Conservation (phyloP, 2,888 invertebrate genomes). For the Conchocele bisecta region DNA sequence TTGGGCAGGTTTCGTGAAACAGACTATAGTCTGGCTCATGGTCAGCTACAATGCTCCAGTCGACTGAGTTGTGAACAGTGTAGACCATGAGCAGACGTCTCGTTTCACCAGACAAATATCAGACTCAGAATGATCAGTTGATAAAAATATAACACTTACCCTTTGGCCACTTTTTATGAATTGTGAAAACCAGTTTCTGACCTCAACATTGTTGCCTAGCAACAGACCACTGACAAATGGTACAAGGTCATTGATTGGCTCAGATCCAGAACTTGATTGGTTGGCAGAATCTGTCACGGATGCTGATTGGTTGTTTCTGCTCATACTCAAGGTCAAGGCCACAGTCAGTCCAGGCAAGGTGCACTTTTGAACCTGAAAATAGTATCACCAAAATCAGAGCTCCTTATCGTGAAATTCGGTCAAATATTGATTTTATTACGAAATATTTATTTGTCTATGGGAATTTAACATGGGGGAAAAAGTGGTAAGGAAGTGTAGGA, state of each 20-base stretch:
- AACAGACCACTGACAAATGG: conserved; percentile 94
- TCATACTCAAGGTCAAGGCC: conserved; percentile 88
- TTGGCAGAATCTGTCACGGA: not conserved
- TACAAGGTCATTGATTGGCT: conserved; percentile 85
- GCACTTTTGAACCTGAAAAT: conserved; percentile 89
- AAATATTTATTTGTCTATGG: too few relatives aligned
- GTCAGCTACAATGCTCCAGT: too few relatives aligned
- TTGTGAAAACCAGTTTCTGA: conserved; percentile 95
- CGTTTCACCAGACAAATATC: too few relatives aligned
- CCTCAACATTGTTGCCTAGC: conserved; percentile 94
- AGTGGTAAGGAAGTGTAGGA: too few relatives aligned
- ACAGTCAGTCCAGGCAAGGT: conserved; percentile 95
- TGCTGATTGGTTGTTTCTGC: conserved; percentile 82
- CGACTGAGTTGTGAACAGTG: too few relatives aligned
- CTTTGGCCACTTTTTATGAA: conserved; percentile 92
- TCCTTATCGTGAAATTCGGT: too few relatives aligned
- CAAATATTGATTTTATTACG: too few relatives aligned
- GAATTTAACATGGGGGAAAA: too few relatives aligned
- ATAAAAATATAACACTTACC: conserved; percentile 59
- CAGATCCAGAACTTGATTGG: conserved; percentile 28
- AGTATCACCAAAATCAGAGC: conserved; percentile 16
- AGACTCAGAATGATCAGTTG: too few relatives aligned
- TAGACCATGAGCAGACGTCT: too few relatives aligned
- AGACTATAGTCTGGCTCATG: too few relatives aligned
- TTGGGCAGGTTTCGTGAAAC: too few relatives aligned